Conservation (phyloP, 2,113 vertebrate genomes). For the Ammodytes marinus region DNA sequence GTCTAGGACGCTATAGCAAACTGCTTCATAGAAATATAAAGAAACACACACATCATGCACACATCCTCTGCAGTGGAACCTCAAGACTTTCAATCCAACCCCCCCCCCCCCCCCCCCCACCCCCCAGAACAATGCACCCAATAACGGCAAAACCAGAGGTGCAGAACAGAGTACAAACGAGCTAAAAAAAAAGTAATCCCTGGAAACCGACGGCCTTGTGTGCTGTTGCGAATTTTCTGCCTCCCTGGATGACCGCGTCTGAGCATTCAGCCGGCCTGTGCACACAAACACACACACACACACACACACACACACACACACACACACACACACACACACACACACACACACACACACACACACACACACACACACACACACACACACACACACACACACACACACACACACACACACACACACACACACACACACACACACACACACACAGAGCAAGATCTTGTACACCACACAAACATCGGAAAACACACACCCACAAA, state of each 20-base stretch:
- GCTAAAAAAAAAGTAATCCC: constrained; percentile 62
- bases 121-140: constrained; percentile 50
- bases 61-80: constrained; percentile 11
- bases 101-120: constrained; percentile 15
- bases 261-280: constrained; percentile 36
- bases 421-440: constrained; percentile 19
- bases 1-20: constrained; percentile 5
- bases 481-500: constrained; percentile 36
- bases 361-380: constrained; percentile 40
- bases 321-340: constrained; percentile 46
- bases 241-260: constrained; percentile 57
- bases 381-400: constrained; percentile 23
- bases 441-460: constrained; percentile 24
- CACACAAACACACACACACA: constrained; percentile 50
- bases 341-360: constrained; percentile 47
- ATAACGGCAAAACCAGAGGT: constrained; percentile 62
- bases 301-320: constrained; percentile 30
- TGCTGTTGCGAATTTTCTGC: constrained; percentile 66
- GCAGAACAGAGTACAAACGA: constrained; percentile 60
- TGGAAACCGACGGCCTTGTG: constrained; percentile 53
- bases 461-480: constrained; percentile 2
- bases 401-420: constrained; percentile 46
- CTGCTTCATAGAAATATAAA: constrained; percentile 30
- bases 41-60: not conserved
- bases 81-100: constrained; percentile 31